Conservation (phyloP, 2,113 vertebrate species). For the Chionomys nivalis region DNA sequence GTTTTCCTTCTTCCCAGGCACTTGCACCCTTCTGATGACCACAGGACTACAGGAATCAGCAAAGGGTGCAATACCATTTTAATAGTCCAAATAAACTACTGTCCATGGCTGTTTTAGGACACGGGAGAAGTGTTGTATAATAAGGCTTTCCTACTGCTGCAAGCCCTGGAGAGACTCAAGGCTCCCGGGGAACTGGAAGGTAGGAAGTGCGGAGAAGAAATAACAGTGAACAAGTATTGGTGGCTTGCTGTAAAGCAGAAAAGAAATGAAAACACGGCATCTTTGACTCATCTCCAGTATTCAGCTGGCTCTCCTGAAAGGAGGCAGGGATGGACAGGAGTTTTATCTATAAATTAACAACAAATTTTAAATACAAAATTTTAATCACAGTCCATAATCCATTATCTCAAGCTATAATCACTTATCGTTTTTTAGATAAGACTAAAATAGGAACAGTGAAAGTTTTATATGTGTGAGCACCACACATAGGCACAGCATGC, state of each 20-base stretch:
- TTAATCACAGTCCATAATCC: neutral
- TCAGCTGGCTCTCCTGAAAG: constrained; percentile 7
- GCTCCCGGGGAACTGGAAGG: neutral
- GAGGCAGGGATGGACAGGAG: neutral
- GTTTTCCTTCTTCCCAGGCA: neutral
- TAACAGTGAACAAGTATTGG: neutral
- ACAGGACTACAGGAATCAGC: neutral
- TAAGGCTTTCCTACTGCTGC: neutral
- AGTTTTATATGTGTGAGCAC: neutral
- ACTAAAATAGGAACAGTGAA: neutral
- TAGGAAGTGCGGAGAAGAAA: neutral
- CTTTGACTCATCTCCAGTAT: neutral
- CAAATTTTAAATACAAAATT: constrained; percentile 1
- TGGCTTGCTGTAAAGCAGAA: neutral
- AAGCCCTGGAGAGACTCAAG: neutral
- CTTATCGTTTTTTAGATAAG: neutral
- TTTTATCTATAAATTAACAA: neutral
- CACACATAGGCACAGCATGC: neutral
- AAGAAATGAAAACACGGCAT: neutral
- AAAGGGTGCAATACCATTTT: neutral
- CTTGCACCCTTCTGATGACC: too few species aligned
- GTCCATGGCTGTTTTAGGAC: neutral
- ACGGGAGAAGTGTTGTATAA: neutral
- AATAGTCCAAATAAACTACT: neutral
- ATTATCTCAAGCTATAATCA: neutral